These are phyloP conservation scores for Pelagia noctiluca DNA, from an alignment of 30 jellyfish, hydroid and myxozoan species.

Conservation along the genomic window DNA sequence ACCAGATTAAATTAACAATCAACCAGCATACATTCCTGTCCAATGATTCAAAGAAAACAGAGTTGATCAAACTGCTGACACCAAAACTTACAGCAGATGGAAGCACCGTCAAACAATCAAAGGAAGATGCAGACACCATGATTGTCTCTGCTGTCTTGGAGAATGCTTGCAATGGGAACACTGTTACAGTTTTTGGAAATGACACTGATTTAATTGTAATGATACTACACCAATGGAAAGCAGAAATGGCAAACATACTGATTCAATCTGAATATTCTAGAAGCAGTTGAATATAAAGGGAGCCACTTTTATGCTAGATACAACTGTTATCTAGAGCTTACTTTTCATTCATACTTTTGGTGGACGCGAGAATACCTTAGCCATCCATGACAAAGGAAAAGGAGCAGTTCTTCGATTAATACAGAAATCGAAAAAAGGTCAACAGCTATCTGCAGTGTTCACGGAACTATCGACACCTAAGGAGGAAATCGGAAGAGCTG, in stretches of 20 bases:
- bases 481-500: constrained; percentile 39
- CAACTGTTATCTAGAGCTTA: not conserved
- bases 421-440: not conserved
- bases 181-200: constrained; percentile 15
- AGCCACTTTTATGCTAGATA: not conserved
- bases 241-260: not conserved
- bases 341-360: constrained; percentile 45
- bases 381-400: constrained; percentile 43
- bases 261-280: constrained; percentile 25
- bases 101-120: not conserved
- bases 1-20: no score
- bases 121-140: constrained; percentile 42
- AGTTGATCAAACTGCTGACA: not conserved
- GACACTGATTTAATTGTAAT: constrained; percentile 49
- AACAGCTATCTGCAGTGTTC: constrained; percentile 29
- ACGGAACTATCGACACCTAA: constrained; percentile 21
- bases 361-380: constrained; percentile 49
- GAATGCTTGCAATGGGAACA: not conserved
- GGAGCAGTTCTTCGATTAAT: not conserved
- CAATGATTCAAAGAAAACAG: constrained; percentile 14
- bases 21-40: no score
- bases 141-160: constrained; percentile 33
- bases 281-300: constrained; percentile 50
- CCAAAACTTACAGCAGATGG: not conserved
- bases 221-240: constrained; percentile 47